These are phyloP conservation scores for Campaea margaritaria DNA, from an alignment of 2,888 invertebrate species.

Conservation along the genomic window DNA sequence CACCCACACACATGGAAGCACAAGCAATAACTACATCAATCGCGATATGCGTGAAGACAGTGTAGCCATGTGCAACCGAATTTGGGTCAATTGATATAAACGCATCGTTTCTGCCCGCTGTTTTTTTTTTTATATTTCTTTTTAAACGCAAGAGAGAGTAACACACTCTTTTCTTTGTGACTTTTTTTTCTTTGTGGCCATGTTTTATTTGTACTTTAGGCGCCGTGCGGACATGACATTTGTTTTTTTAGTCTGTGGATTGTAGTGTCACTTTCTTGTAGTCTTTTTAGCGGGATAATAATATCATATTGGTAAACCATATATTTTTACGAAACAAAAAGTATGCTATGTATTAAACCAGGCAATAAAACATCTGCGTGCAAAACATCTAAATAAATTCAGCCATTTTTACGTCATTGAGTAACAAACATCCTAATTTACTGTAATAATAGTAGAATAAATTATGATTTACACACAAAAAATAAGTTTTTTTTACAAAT, in stretches of 20 bases:
- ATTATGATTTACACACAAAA: too few relatives aligned
- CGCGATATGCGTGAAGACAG: conserved; percentile 57
- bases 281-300: conserved; percentile 16
- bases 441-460: too few relatives aligned
- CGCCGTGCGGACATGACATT: conserved; percentile 45
- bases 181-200: conserved; percentile 53
- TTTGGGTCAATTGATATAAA: conserved; percentile 82
- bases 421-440: too few relatives aligned
- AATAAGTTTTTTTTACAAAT: too few relatives aligned
- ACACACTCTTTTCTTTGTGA: conserved; percentile 48
- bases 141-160: conserved; percentile 52
- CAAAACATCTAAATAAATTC: too few relatives aligned
- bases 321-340: too few relatives aligned
- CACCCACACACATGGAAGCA: conserved; percentile 7
- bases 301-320: conserved; percentile 16
- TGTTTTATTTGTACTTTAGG: conserved; percentile 55
- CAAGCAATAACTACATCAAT: conserved; percentile 40
- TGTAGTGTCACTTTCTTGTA: conserved; percentile 21
- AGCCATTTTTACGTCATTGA: too few relatives aligned
- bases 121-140: conserved; percentile 30
- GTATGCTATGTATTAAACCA: too few relatives aligned
- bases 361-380: too few relatives aligned
- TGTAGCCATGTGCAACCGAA: conserved; percentile 66
- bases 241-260: conserved; percentile 34
- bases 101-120: conserved; percentile 56